Conservation (phyloP, 2,113 vertebrate species). For the Circaetus gallicus region DNA sequence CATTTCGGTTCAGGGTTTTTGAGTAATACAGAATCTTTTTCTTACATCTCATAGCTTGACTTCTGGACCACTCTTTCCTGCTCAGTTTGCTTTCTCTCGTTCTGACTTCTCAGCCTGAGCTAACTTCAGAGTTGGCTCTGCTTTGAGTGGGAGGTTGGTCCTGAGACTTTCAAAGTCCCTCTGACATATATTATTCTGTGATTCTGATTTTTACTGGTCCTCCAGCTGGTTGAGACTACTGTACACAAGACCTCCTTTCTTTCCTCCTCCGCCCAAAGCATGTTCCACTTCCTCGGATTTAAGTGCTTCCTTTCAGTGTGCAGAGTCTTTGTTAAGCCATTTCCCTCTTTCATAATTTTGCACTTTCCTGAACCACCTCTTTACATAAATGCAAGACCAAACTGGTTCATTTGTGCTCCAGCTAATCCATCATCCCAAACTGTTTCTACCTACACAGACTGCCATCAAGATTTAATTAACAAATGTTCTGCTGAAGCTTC, state of each 20-base stretch:
- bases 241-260: neutral
- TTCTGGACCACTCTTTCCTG: neutral
- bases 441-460: neutral
- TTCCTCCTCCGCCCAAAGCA: neutral
- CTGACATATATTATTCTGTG: too few relatives aligned
- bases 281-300: neutral
- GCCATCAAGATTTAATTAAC: constrained; percentile 53
- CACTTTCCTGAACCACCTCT: neutral
- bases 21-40: neutral
- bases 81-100: neutral
- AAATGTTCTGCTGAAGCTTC: neutral
- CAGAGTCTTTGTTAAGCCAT: neutral
- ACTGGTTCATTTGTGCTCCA: neutral
- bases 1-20: neutral
- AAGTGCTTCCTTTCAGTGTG: neutral
- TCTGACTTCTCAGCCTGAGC: neutral
- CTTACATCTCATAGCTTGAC: neutral
- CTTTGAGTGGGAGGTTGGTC: neutral
- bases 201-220: neutral
- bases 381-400: neutral
- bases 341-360: neutral
- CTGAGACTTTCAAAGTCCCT: neutral
- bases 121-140: neutral
- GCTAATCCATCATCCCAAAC: constrained; percentile 35
- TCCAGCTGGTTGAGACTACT: neutral